Evolutionary conservation across 2,888 invertebrate species (phyloP).

Genomic region (Cantharis flavilabris): DNA sequence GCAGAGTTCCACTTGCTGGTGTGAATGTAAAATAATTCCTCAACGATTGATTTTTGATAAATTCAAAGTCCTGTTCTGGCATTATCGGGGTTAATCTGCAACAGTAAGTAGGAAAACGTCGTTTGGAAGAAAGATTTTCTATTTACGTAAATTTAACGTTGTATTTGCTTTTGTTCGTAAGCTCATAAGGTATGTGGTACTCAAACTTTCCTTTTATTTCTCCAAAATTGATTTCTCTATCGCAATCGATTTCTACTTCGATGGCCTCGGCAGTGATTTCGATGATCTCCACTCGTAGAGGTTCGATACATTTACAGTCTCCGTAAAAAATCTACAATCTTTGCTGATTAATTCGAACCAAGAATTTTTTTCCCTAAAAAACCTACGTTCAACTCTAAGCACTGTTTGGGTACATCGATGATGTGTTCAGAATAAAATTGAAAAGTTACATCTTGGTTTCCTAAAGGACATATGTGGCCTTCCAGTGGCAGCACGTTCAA

Average conservation of each 20-base stretch:
- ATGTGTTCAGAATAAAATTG: constrained; percentile 58
- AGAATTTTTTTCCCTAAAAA: not conserved
- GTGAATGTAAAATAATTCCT: constrained; percentile 28
- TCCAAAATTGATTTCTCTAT: constrained; percentile 58
- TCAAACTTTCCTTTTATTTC: constrained; percentile 63
- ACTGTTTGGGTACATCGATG: constrained; percentile 54
- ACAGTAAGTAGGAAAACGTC: not conserved
- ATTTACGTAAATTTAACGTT: constrained; percentile 55
- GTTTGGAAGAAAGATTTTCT: not conserved
- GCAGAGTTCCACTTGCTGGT: constrained; percentile 21
- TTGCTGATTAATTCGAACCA: not conserved
- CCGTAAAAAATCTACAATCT: constrained; percentile 55
- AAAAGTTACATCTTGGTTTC: constrained; percentile 58
- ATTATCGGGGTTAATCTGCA: constrained; percentile 36
- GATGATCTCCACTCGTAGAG: constrained; percentile 31
- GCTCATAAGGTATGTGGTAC: constrained; percentile 55
- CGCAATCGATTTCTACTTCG: constrained; percentile 61
- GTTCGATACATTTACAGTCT: constrained; percentile 52
- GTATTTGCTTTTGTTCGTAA: constrained; percentile 64
- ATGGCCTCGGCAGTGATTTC: constrained; percentile 63
- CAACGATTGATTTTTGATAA: constrained; percentile 18
- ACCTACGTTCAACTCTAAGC: constrained; percentile 56
- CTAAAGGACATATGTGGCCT: constrained; percentile 56
- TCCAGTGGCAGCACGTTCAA: constrained; percentile 57
- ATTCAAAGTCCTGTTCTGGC: constrained; percentile 21